Percentiles rank a stretch among this genome's conserved stretches.
These are phyloP conservation scores for Phrynocephalus guinanensis DNA, from an alignment of 2,797 vertebrate genomes.

Conservation along the genomic window DNA sequence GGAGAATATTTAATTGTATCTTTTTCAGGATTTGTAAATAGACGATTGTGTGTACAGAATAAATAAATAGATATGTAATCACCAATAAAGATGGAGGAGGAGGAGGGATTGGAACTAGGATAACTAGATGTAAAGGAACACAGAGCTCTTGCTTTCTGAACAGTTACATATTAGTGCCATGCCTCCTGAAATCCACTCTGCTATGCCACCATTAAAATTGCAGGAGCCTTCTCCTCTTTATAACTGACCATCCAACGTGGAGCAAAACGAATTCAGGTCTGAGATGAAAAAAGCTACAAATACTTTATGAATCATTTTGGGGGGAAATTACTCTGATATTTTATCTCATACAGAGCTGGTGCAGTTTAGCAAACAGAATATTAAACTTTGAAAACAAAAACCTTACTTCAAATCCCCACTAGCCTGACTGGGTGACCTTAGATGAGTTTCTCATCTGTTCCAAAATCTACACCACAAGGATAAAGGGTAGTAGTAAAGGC, in stretches of 20 bases:
- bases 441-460: background rate
- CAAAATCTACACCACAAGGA: background rate
- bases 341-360: background rate
- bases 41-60: no score
- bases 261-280: background rate
- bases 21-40: background rate
- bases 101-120: background rate
- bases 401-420: constrained; percentile 1
- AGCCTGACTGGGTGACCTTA: background rate
- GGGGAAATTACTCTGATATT: background rate
- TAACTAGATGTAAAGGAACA: background rate
- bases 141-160: background rate
- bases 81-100: background rate
- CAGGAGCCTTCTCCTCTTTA: background rate
- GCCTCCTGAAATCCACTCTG: background rate
- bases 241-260: background rate
- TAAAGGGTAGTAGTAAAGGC: background rate
- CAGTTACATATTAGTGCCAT: background rate
- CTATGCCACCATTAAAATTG: background rate
- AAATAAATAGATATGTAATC: no score
- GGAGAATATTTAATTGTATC: background rate
- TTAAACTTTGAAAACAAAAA: background rate
- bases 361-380: background rate
- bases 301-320: background rate
- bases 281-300: background rate